Evolutionary conservation across 1,140 invertebrate genomes (phyloP).

Genomic region (Brachionus koreanus): DNA sequence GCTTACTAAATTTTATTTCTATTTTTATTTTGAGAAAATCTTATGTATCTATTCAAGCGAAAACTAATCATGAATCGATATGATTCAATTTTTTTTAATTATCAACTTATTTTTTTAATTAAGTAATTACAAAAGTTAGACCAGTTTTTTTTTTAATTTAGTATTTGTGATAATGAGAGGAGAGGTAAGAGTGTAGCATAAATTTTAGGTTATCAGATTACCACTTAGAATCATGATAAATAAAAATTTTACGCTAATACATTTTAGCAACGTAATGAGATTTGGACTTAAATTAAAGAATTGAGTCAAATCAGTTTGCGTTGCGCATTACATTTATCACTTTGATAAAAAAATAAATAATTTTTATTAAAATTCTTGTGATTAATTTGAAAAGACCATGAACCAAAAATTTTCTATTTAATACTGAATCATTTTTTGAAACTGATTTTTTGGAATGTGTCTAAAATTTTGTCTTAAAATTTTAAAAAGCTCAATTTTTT

Average conservation of each 20-base stretch:
- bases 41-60: not conserved
- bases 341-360: not conserved
- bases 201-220: not conserved
- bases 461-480: not conserved
- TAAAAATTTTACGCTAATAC: not conserved
- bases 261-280: not conserved
- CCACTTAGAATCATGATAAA: not conserved
- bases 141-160: too few relatives aligned
- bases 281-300: not conserved
- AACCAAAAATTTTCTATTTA: not conserved
- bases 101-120: too few relatives aligned
- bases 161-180: too few relatives aligned
- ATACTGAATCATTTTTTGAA: not conserved
- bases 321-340: not conserved
- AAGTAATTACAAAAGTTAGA: too few relatives aligned
- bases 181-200: not conserved
- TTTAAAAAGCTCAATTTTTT: too few relatives aligned
- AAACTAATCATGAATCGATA: not conserved
- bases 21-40: not conserved
- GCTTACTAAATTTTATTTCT: not conserved
- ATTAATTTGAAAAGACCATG: not conserved
- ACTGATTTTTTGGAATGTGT: not conserved
- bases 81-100: too few relatives aligned
- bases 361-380: not conserved
- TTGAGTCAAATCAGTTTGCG: constrained; percentile 5